Evolutionary conservation across 2,797 vertebrate species (phyloP).

Genomic region (Eurystomus glaucurus): DNA sequence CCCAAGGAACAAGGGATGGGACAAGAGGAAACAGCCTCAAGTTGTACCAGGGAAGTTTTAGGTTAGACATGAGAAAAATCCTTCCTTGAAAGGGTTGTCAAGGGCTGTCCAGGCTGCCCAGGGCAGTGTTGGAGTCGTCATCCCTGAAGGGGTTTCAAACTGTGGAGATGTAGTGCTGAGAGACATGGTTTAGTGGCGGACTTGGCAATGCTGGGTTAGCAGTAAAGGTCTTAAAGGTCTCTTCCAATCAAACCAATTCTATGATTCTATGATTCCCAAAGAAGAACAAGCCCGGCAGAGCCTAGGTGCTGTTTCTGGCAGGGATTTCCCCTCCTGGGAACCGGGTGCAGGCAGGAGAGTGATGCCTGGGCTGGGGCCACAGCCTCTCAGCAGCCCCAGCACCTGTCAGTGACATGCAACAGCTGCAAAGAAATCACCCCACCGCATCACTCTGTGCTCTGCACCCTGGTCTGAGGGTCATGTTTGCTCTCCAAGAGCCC

Average conservation of each 20-base stretch:
- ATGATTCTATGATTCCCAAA: neutral
- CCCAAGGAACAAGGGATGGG: neutral
- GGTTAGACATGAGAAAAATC: neutral
- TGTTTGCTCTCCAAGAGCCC: fast-evolving
- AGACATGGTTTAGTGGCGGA: neutral
- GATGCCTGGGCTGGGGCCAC: neutral
- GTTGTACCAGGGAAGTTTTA: neutral
- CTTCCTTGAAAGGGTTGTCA: neutral
- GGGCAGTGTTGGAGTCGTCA: neutral
- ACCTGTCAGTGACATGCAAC: fast-evolving
- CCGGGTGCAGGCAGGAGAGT: fast-evolving
- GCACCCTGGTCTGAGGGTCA: fast-evolving
- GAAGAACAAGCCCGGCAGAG: fast-evolving
- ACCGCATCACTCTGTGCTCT: neutral
- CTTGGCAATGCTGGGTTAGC: neutral
- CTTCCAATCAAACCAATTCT: neutral
- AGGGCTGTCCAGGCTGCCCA: neutral
- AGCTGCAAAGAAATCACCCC: neutral
- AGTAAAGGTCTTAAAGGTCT: neutral
- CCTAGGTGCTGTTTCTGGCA: neutral
- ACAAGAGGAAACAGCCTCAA: neutral
- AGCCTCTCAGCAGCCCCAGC: neutral
- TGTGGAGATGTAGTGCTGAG: neutral
- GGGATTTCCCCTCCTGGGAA: neutral
- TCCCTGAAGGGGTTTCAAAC: neutral